Percentiles rank a stretch among this genome's conserved stretches.
Conservation (phyloP, 2,113 vertebrate genomes). For the Erinaceus europaeus region DNA sequence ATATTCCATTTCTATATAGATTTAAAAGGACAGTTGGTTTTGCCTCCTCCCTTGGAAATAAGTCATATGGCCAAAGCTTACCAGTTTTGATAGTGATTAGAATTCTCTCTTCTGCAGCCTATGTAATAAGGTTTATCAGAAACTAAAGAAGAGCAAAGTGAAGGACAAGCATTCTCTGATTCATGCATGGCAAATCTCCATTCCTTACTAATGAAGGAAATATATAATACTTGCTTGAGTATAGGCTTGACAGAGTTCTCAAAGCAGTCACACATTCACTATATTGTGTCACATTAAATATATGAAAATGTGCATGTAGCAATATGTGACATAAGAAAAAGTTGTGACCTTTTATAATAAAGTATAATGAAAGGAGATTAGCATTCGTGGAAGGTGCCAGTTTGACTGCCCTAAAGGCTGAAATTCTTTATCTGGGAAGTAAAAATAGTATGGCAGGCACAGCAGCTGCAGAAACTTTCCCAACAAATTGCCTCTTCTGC, state of each 20-base stretch:
- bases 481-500: background rate
- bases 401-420: slow-evolving; percentile 35
- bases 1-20: too few species aligned
- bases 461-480: slow-evolving; percentile 16
- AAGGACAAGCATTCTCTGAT: background rate
- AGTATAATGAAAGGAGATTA: slow-evolving; percentile 63
- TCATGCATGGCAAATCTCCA: background rate
- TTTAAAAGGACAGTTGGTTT: background rate
- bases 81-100: background rate
- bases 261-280: slow-evolving; percentile 29
- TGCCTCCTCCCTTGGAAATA: background rate
- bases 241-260: background rate
- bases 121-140: background rate
- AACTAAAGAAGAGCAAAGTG: background rate
- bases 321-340: slow-evolving; percentile 39
- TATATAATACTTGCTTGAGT: slow-evolving; percentile 47
- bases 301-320: slow-evolving; percentile 23
- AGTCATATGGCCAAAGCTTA: background rate
- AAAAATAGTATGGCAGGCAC: slow-evolving; percentile 42
- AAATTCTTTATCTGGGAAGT: slow-evolving; percentile 55
- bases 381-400: slow-evolving; percentile 41
- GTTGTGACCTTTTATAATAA: slow-evolving; percentile 56
- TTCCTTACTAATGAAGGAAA: background rate
- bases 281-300: slow-evolving; percentile 53
- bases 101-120: background rate